Evolutionary conservation across 2,113 vertebrate genomes (phyloP), one percentile per base, ranked within the genome.

Genomic region (Anhinga rufa): DNA sequence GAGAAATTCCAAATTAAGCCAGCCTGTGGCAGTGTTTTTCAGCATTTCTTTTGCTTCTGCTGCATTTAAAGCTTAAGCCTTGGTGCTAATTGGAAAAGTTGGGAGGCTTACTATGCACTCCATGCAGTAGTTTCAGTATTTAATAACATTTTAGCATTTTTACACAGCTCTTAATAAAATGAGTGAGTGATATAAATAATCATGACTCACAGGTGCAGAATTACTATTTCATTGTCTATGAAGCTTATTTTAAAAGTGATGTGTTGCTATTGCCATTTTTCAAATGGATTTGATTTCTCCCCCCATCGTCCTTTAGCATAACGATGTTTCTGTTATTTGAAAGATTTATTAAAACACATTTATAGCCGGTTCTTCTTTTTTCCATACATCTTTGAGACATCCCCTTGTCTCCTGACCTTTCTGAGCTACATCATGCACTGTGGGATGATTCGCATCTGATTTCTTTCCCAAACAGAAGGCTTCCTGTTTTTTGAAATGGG

Each of bases 21-120:
- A 96, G 97, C 91, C 95, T 15, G 92, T 88, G 97, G 96, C 97
- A 95, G 90, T 96, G 77, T 93, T 84, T 95, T 96, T 96, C 97
- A 97, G 96, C 72, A 19, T 96, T 96, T 97, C 91, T 77, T 93
- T 69, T 65, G 55, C 92, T 68, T 57, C 36, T 16, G 49, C 66
- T 65, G 48, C 51, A 7, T 79, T 66, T 82, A 90, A 75, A 70
- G 36, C 86, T 42, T 46, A 40, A 51, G 17, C 18, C 9, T 25
- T 54, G 31, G 68, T 93, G 75, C 62, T 90, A 46, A 64, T 42
- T 70, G 88, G 65, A 85, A 90, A 86, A 49, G 81, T 69, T 71
- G 89, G 65, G 69, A 76, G 65, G 93, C 40, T 66, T 74, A 9
- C 3, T 52, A 14, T 65, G 31, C 4, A 1, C 32, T 61, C 3